Percentiles rank a stretch among this genome's conserved stretches.
These are phyloP conservation scores for Phymorhynchus buccinoides DNA, from an alignment of 1,140 invertebrate genomes.

Conservation along the genomic window DNA sequence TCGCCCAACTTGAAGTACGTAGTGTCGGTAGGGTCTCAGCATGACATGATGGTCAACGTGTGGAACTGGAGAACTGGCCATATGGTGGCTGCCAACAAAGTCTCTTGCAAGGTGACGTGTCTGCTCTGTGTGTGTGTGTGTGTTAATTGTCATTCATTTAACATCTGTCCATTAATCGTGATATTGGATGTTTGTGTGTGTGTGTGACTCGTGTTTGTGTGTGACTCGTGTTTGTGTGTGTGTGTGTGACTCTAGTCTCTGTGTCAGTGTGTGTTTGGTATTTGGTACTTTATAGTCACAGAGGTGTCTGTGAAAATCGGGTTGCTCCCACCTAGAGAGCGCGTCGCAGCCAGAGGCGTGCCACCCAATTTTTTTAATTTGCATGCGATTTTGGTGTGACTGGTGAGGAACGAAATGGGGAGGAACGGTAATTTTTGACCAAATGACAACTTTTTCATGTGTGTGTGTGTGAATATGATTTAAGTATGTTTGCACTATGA, in stretches of 20 bases:
- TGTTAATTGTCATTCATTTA: too few relatives aligned
- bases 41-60: conserved; percentile 98
- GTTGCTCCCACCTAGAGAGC: too few relatives aligned
- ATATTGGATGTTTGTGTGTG: neutral
- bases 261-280: neutral
- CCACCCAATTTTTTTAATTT: too few relatives aligned
- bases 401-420: too few relatives aligned
- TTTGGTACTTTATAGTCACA: too few relatives aligned
- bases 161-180: neutral
- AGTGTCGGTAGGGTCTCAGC: conserved; percentile 94
- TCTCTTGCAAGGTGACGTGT: conserved; percentile 81
- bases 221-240: neutral
- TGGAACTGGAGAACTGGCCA: conserved; percentile 95
- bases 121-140: neutral
- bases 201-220: neutral
- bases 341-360: too few relatives aligned
- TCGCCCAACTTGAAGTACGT: conserved; percentile 94
- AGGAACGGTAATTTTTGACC: too few relatives aligned
- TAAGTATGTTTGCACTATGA: too few relatives aligned
- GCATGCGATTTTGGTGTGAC: too few relatives aligned
- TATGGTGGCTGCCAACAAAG: conserved; percentile 96
- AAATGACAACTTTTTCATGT: too few relatives aligned
- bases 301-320: too few relatives aligned
- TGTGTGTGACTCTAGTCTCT: neutral
- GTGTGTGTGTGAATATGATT: too few relatives aligned